Evolutionary conservation across 2,113 vertebrate species (phyloP).

Genomic region (Peucedramus taeniatus): DNA sequence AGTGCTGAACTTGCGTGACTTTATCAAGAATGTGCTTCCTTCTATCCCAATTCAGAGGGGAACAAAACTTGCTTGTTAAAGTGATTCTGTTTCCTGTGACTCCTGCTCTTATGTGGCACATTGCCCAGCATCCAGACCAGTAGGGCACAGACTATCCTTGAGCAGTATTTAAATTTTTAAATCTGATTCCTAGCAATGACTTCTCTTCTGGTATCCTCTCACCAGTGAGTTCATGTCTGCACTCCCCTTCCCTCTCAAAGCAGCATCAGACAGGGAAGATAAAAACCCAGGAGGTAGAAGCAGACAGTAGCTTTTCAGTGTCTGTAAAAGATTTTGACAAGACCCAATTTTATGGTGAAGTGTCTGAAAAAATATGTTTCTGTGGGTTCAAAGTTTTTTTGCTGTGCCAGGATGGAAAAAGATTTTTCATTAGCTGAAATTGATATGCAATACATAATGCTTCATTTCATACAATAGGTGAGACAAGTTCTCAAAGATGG

Average conservation of each 20-base stretch:
- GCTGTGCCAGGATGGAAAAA: background rate
- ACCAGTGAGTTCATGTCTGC: background rate
- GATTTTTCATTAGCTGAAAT: background rate
- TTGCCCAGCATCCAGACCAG: background rate
- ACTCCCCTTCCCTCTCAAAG: background rate
- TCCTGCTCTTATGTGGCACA: background rate
- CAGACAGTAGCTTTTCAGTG: background rate
- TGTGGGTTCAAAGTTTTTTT: background rate
- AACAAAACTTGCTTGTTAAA: slow-evolving; percentile 19
- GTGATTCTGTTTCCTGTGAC: background rate
- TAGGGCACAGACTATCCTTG: background rate
- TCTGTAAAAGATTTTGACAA: background rate
- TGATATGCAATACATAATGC: background rate
- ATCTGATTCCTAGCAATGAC: background rate
- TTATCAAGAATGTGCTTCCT: slow-evolving; percentile 28
- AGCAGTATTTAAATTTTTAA: background rate
- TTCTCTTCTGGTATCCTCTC: background rate
- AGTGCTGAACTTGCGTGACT: background rate
- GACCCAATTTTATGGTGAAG: background rate
- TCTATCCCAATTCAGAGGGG: background rate
- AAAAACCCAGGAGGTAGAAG: background rate
- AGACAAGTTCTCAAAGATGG: background rate
- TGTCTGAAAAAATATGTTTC: background rate
- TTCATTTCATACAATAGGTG: background rate
- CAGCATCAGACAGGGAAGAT: background rate